Percentiles rank a stretch among this genome's conserved stretches.
phyloP scores from a whole-genome alignment of 2,113 vertebrate species.

The Leptobrachium ailaonicum region DNA sequence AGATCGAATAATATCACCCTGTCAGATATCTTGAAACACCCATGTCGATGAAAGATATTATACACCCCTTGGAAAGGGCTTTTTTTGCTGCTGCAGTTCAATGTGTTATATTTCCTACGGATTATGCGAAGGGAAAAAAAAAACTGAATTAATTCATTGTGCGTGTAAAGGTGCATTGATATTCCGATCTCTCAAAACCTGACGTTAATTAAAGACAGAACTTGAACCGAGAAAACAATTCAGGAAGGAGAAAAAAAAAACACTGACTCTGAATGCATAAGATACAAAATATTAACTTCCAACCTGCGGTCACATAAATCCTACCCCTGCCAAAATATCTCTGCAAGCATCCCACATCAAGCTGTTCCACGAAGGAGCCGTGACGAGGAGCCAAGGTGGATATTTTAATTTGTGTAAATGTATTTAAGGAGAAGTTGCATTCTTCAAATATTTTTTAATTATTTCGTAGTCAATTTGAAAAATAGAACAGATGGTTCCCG shows the following conservation, averaged over 20 bases:
- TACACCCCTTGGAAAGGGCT: neutral
- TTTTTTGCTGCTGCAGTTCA: neutral
- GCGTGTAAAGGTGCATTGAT: neutral
- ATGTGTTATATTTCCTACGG: neutral
- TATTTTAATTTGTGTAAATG: constrained; percentile 13
- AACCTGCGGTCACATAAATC: neutral
- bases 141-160: neutral
- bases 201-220: constrained; percentile 6
- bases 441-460: neutral
- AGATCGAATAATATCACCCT: neutral
- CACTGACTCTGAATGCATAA: neutral
- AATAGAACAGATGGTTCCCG: too few relatives aligned
- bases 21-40: neutral
- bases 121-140: neutral
- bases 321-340: constrained; percentile 1
- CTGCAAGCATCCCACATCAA: neutral
- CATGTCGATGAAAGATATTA: neutral
- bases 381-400: neutral
- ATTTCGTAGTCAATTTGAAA: too few relatives aligned
- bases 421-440: neutral
- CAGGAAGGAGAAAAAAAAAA: neutral
- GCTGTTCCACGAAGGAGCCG: neutral
- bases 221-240: neutral
- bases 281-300: constrained; percentile 5
- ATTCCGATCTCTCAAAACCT: neutral